Base-by-base conservation (phyloP, 2,888 invertebrate genomes). In the Unio pictorum region DNA sequence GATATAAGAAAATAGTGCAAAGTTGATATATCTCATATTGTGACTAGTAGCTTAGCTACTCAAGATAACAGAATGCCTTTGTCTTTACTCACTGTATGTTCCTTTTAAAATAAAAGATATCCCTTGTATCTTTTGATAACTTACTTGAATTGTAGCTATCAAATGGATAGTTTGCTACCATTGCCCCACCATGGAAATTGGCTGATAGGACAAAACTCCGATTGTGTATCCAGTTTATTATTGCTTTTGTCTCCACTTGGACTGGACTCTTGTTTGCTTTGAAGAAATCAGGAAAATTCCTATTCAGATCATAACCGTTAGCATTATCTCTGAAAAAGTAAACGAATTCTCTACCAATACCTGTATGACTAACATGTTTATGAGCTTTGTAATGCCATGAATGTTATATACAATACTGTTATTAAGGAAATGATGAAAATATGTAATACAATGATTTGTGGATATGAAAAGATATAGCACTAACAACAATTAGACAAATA, bases 101-200 rank as follows among this genome's bases (percentile, higher is more conserved):
- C 23, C 62, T 45, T 30, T 15, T 17, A 62, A 62, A 34, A 15
- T 62, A 30, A 26, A n/a, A 45, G 20, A 18, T 55, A 64, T 23
- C n/a, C n/a, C 18, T 20, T 54, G 15, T 28, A 57, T 56, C 57
- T 57, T 45, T 15, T 3, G 15, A 15, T 45, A 56, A 65, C 71
- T 65, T 69, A 81, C 82, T 74, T 68, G 78, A 76, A 8, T 67
- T 55, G 62, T 84, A 83, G 90, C 97, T 97, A 90, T 99, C 98
- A 90, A 95, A 99, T 0, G 99, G 98, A 90, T 98, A 99, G 86
- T 97, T 97, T 61, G 97, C 98, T 20, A 99, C 98, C 74, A 98
- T 91, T 1, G 96, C 96, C 61, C 98, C 98, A 94, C 94, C 83
- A 94, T 93, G 98, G 67, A 98, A 92, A 81, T 96, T 97, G 62